Conservation (phyloP, 1,140 invertebrate genomes). For the Eueides isabella region DNA sequence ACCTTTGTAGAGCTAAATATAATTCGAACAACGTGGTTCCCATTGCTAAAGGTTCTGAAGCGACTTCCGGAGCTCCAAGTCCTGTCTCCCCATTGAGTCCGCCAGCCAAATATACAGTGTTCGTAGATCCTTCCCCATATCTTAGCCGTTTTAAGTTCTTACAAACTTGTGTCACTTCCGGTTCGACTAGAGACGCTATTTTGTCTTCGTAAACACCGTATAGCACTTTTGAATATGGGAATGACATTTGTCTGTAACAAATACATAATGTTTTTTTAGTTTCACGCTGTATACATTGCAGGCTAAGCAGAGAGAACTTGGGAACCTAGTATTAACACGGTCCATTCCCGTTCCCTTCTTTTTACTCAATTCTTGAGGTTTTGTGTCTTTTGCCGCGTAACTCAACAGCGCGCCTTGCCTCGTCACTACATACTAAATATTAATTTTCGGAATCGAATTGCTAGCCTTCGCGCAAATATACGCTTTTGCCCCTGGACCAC, state of each 20-base stretch:
- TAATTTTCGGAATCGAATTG: no score
- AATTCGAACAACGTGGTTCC: conserved; percentile 95
- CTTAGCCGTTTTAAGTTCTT: conserved; percentile 86
- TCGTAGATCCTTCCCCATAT: conserved; percentile 69
- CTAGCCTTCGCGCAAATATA: no score
- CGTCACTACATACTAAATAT: no score
- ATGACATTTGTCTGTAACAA: conserved; percentile 84
- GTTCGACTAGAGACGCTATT: conserved; percentile 87
- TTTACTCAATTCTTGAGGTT: no score
- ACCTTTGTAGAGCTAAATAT: conserved; percentile 94
- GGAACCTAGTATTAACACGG: no score
- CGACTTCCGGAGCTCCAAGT: conserved; percentile 74
- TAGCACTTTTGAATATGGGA: conserved; percentile 87
- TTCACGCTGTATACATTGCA: no score
- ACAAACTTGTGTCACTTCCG: conserved; percentile 88
- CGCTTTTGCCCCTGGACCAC: no score
- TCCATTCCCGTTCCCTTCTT: no score
- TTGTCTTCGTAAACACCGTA: conserved; percentile 91
- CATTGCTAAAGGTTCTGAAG: conserved; percentile 86
- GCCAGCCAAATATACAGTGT: conserved; percentile 70
- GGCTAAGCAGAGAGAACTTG: no score
- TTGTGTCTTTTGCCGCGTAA: no score
- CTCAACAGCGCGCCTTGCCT: no score
- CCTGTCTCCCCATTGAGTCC: conserved; percentile 80
- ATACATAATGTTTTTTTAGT: neutral